Evolutionary conservation across 2,113 vertebrate species (phyloP), one percentile per base, ranked within the genome.

Genomic region (Chamaea fasciata): DNA sequence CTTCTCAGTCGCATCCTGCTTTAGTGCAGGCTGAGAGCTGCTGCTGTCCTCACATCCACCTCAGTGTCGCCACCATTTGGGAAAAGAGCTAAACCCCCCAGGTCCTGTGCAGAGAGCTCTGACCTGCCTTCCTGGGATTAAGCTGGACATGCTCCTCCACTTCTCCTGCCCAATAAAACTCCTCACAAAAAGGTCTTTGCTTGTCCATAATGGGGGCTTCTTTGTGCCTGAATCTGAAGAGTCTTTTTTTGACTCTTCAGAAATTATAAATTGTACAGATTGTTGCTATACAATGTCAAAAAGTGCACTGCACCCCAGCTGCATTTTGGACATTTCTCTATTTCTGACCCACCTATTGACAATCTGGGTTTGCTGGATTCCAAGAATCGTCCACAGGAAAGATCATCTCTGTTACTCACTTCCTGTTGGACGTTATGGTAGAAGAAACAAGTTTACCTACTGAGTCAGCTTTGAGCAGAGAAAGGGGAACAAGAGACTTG

Each of bases 391-490:
- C 47, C 42, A 23, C 6, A 5, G n/a, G 83, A 74, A 30, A 7
- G 57, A 75, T 65, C 26, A 53, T 49, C 74, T 44, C 41, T 35
- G 5, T 82, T 62, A 15, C 50, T 75, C 60, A 81, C 37, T 95
- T 94, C 83, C 87, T 74, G 31, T 63, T 39, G 41, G 35, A 75
- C 0, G 0, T 69, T 35, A 64, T 2, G 0, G 0, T 14, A 90
- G 75, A 77, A 85, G 24, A 73, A 80, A 35, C 1, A 5, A 39
- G 27, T 82, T 71, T 33, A 26, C 37, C 57, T 63, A 26, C 16
- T 53, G 63, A 60, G 47, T 53, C 22, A 83, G 5, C 41, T 64
- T 52, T 44, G 35, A 44, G 60, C 42, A 81, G 68, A 91, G 67
- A 89, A 91, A 85, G n/a, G 22, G 64, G 87, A 96, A 94, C 13